Conservation (phyloP, 1,140 invertebrate genomes). For the Monochamus saltuarius region DNA sequence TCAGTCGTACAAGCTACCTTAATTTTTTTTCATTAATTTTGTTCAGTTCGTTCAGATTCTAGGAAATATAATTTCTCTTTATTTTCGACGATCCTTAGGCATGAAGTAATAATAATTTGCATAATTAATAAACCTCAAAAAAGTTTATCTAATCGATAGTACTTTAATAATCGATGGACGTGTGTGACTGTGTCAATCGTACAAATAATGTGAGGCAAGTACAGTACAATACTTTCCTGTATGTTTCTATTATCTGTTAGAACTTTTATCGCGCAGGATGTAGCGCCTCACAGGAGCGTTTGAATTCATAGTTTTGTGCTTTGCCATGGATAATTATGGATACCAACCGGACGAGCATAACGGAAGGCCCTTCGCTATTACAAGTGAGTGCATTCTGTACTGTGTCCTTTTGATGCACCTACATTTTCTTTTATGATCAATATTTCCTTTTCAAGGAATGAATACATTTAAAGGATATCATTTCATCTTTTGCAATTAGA, state of each 20-base stretch:
- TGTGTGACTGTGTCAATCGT: conserved; percentile 13
- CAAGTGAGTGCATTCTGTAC: conserved; percentile 23
- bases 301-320: conserved; percentile 1
- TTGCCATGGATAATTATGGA: conserved; percentile 29
- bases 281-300: not conserved
- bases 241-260: conserved; percentile 11
- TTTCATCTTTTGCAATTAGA: no score
- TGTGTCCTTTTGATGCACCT: conserved; percentile 17
- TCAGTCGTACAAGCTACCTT: no score
- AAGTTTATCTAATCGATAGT: conserved; percentile 21
- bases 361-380: conserved; percentile 25
- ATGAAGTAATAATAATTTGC: conserved; percentile 6
- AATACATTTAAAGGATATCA: no score
- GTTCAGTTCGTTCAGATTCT: no score
- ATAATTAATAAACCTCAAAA: conserved; percentile 17
- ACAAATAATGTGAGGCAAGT: conserved; percentile 6
- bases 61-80: no score
- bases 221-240: not conserved
- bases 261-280: conserved; percentile 1
- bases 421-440: not conserved
- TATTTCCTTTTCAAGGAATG: no score
- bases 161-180: conserved; percentile 7
- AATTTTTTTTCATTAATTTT: no score
- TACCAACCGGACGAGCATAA: conserved; percentile 26
- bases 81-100: no score